Evolutionary conservation across 1,140 invertebrate genomes (phyloP).

Genomic region (Dendrolimus kikuchii): DNA sequence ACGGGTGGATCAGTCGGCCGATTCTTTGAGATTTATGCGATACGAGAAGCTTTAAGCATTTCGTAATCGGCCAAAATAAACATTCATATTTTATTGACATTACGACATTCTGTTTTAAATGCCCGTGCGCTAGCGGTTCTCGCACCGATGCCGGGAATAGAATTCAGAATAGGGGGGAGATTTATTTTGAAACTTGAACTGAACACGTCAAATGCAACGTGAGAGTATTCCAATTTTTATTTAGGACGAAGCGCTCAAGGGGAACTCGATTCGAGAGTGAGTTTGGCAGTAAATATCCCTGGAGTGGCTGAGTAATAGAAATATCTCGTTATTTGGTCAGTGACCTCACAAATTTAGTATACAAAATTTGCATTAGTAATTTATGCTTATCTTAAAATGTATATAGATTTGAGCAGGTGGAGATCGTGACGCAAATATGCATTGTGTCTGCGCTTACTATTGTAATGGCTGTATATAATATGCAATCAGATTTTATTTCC

Average conservation of each 20-base stretch:
- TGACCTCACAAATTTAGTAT: constrained; percentile 23
- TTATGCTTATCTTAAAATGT: constrained; percentile 25
- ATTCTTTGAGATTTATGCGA: constrained; percentile 57
- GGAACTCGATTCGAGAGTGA: neutral
- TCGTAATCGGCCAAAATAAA: constrained; percentile 67
- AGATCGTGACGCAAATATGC: constrained; percentile 5
- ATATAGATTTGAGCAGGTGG: constrained; percentile 8
- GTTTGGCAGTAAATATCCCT: constrained; percentile 2
- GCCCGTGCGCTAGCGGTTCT: constrained; percentile 25
- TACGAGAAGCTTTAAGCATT: constrained; percentile 46
- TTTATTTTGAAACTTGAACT: constrained; percentile 53
- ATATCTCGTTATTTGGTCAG: constrained; percentile 21
- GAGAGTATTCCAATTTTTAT: constrained; percentile 15
- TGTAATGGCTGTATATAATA: too few species aligned
- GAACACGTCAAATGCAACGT: constrained; percentile 29
- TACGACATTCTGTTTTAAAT: constrained; percentile 55
- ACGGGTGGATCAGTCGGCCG: constrained; percentile 36
- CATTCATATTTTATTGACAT: constrained; percentile 66
- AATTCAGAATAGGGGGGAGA: constrained; percentile 44
- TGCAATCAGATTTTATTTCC: too few species aligned
- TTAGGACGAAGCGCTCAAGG: constrained; percentile 5
- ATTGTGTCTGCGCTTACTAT: too few species aligned
- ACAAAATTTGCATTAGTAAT: constrained; percentile 18
- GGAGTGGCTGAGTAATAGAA: neutral
- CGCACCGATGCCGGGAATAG: constrained; percentile 47